Base-by-base conservation (phyloP, 2,888 invertebrate genomes). In the Diaprepes abbreviatus region DNA sequence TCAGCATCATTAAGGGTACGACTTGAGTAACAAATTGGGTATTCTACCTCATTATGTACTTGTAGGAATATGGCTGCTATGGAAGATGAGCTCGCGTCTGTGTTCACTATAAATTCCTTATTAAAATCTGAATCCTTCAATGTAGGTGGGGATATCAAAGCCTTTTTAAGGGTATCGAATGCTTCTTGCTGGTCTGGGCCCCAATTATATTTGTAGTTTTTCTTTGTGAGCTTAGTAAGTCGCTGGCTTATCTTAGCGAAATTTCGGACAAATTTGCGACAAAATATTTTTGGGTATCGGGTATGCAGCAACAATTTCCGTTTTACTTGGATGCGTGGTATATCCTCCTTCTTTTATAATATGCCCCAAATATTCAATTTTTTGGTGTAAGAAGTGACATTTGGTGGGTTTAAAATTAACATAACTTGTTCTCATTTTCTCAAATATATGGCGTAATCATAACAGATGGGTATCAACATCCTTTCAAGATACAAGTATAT, bases 401-500 rank as follows among this genome's bases (percentile, higher is more conserved):
- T 76, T 76, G 14, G 68, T 63, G 6, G 76, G 74, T 40, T 75
- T 69, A 6, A 76, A 48, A 63, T 74, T 74, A 4, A 76, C 35
- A 19, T 73, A 60, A 10, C 19, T 40, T 9, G 9, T 24, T 24
- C 24, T 24, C 14, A 55, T 66, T 65, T 35, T 67, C 21, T 54
- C 28, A 57, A 68, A 68, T 6, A 68, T 57, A 7, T 59, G 35
- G 6, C 55, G 7, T 10, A 64, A 19, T 36, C 63, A n/a, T 12
- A 17, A 12, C n/a, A 58, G 7, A 50, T 68, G 63, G 1, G 21
- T 31, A 10, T 58, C 52, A 7, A 70, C 28, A 16, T 21, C 50
- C 1, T 48, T 16, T 60, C 40, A n/a, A n/a, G n/a, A n/a, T n/a
- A n/a, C n/a, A n/a, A n/a, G n/a, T n/a, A n/a, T n/a, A n/a, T n/a